Conservation (phyloP, 2,113 vertebrate genomes). For the Oryzias celebensis region DNA sequence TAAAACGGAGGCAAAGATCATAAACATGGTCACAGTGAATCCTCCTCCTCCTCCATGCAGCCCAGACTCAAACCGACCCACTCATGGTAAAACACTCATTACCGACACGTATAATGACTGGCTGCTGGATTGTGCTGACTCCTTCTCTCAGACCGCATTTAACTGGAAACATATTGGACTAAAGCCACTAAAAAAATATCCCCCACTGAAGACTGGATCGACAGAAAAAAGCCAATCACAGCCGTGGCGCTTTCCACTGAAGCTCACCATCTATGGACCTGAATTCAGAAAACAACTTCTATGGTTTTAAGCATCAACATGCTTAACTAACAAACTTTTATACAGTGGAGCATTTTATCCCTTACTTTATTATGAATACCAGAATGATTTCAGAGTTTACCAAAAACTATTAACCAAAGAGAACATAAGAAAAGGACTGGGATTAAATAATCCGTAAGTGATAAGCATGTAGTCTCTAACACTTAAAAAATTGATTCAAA, state of each 20-base stretch:
- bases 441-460: no score
- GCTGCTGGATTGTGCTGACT: slow-evolving; percentile 71
- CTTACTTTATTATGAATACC: no score
- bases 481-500: background rate
- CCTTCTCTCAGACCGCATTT: slow-evolving; percentile 55
- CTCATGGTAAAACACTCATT: slow-evolving; percentile 64
- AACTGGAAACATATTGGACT: slow-evolving; percentile 70
- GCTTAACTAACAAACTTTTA: no score
- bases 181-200: slow-evolving; percentile 34
- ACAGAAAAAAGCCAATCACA: background rate
- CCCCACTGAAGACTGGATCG: slow-evolving; percentile 17
- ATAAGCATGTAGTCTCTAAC: no score
- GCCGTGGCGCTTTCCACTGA: background rate
- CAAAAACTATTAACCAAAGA: no score
- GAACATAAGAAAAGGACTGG: no score
- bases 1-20: slow-evolving; percentile 31
- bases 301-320: no score
- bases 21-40: slow-evolving; percentile 24
- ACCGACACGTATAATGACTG: slow-evolving; percentile 69
- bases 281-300: no score
- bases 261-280: background rate
- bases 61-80: slow-evolving; percentile 37
- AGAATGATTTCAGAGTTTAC: no score
- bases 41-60: slow-evolving; percentile 18
- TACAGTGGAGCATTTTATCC: no score